Base-by-base conservation (phyloP, 2,113 vertebrate genomes). In the Erinaceus europaeus region DNA sequence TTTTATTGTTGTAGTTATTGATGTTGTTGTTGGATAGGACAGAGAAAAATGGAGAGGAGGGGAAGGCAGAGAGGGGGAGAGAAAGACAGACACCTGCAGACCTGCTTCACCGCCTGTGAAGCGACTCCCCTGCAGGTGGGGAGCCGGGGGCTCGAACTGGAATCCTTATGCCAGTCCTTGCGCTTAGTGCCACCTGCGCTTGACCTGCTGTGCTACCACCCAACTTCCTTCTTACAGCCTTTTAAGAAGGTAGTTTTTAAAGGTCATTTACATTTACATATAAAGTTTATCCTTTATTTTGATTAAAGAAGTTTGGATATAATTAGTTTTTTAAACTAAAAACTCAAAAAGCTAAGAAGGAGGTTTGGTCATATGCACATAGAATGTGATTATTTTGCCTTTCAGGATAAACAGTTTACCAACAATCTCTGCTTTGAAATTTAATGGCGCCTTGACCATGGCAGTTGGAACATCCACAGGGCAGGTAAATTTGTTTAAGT, bases 381-480 rank as follows among this genome's bases (percentile, higher is more conserved):
- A 52, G 40, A 88, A 6, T 3, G 0, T 20, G 20, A 91, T 36
- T 34, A 14, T 90, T 95, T 50, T 96, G 62, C 82, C 80, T 97
- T 96, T 40, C 96, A 99, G 99, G 93, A 97, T 99, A 93, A 97
- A 98, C 10, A 97, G 96, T 81, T 96, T 99, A 46, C 99, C 99
- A 0, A 98, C 99, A 2, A 84, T 99, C 92, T 98, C 97, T 69
- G 98, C 98, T 0, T 95, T 99, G 93, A 98, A 98, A 90, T 99
- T 99, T 94, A 98, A 98, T 36, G 97, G 97, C 27, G 97, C 98
- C 74, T 97, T 99, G 93, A 97, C 96, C 77, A 97, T 99, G 98
- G 98, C 98, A 10, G 98, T 99, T 21, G 99, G 99, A 81, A 99
- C 98, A 32, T 98, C 98, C 90, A 99, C 98, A 18, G 99, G 99